A percentile compares a stretch with the other conserved stretches of the same genome.
These are phyloP conservation scores for Rhynchomys soricoides DNA, from an alignment of 2,113 vertebrate species.

Conservation along the genomic window DNA sequence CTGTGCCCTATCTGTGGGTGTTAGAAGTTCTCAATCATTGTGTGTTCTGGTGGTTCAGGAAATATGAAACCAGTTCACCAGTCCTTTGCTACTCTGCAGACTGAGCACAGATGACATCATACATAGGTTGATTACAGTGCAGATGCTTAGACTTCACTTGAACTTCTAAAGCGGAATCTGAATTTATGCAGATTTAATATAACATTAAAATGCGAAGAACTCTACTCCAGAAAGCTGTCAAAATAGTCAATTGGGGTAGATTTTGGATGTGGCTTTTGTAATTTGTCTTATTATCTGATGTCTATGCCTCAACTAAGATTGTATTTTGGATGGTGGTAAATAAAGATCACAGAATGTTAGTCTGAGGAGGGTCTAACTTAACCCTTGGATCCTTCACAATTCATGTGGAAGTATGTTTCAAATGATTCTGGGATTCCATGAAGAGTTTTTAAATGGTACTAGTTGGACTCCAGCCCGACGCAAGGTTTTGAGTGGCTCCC, in stretches of 20 bases:
- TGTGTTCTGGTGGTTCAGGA: not conserved
- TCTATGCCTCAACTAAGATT: not conserved
- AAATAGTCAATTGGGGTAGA: not conserved
- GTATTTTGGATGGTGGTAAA: not conserved
- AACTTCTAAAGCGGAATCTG: not conserved
- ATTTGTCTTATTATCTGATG: not conserved
- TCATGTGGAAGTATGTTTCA: not conserved
- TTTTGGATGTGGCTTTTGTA: not conserved
- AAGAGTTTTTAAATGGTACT: not conserved
- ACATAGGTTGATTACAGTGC: not conserved
- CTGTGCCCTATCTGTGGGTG: not conserved
- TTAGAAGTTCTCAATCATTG: not conserved
- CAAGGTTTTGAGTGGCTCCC: not conserved
- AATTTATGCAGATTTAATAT: not conserved
- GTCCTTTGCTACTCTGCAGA: not conserved
- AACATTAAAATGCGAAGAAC: not conserved
- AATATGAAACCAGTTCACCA: not conserved
- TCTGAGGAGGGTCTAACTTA: not conserved
- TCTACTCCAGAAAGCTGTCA: not conserved
- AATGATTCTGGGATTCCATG: not conserved
- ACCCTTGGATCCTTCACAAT: not conserved
- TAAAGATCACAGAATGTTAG: not conserved
- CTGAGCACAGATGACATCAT: not conserved
- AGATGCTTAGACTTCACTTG: not conserved
- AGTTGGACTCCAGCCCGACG: not conserved